Conservation (phyloP, 2,113 vertebrate genomes). For the Takifugu flavidus region DNA sequence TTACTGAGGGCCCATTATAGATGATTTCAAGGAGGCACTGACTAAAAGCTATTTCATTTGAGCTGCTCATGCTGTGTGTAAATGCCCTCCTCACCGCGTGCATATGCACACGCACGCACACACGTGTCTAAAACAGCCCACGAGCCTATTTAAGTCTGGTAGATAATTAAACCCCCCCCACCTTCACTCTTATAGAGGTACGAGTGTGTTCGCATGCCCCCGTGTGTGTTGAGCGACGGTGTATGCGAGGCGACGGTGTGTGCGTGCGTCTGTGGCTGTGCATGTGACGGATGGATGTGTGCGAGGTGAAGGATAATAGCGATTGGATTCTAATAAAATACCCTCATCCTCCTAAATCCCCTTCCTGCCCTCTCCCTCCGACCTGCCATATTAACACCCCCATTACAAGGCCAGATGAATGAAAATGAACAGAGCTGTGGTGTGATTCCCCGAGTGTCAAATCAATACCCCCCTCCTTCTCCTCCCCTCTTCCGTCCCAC, state of each 20-base stretch:
- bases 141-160: constrained; percentile 42
- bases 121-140: constrained; percentile 12
- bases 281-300: constrained; percentile 7
- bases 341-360: constrained; percentile 61
- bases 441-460: constrained; percentile 69
- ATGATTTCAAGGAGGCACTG: constrained; percentile 62
- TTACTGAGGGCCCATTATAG: constrained; percentile 65
- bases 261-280: constrained; percentile 24
- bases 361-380: constrained; percentile 47
- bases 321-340: constrained; percentile 74
- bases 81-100: neutral
- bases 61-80: constrained; percentile 42
- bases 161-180: constrained; percentile 42
- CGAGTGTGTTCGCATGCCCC: constrained; percentile 3
- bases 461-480: constrained; percentile 67
- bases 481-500: constrained; percentile 25
- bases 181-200: constrained; percentile 17
- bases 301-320: constrained; percentile 62
- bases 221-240: constrained; percentile 1
- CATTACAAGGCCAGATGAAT: constrained; percentile 73
- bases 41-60: constrained; percentile 72
- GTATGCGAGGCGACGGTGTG: constrained; percentile 7
- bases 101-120: neutral
- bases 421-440: constrained; percentile 72
- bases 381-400: constrained; percentile 68